Evolutionary conservation across 2,113 vertebrate species (phyloP), one percentile per base, ranked within the genome.

Genomic region (Eurypyga helias): DNA sequence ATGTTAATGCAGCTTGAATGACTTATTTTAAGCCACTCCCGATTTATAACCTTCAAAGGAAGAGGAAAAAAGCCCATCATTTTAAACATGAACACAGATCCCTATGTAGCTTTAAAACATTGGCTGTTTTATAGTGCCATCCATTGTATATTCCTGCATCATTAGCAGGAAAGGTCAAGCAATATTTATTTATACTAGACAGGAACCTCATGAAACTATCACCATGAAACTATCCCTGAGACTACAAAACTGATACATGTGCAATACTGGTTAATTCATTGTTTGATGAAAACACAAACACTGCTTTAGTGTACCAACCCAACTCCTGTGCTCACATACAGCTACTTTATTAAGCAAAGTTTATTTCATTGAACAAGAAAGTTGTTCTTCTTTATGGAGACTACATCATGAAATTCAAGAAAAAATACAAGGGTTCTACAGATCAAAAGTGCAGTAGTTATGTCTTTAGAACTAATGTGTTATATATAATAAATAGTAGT

Each of bases 111-210:
- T 88, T 72, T 92, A 83, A 95, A 91, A 51, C 6, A 7, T 14
- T 77, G 28, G 5, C 25, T 90, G n/a, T 21, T 96, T 94, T 92
- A 94, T 49, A 73, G 54, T 19, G 36, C 31, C 34, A 70, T 91
- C 19, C 38, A 61, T 65, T 89, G 64, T 45, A 46, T 62, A 38
- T 75, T 91, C 60, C 60, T 75, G 41, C 58, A 86, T 77, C 66
- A 83, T 92, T 91, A 91, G 78, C 29, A 83, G 66, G 71, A 93
- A 96, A 93, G 62, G 82, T 94, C 95, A 96, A 96, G 58, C 24
- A 69, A 77, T 91, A 93, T 93, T 95, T 94, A 93, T 57, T 93
- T 96, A 66, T 65, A 83, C 75, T 90, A 86, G 85, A 92, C 75
- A 92, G n/a, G 62, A 91, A 80, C 29, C 60, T 96, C 87, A 95